A percentile compares a stretch with the other conserved stretches of the same genome.
Conservation (phyloP, 2,888 invertebrate species). For the Lissocephala sabroskyi region DNA sequence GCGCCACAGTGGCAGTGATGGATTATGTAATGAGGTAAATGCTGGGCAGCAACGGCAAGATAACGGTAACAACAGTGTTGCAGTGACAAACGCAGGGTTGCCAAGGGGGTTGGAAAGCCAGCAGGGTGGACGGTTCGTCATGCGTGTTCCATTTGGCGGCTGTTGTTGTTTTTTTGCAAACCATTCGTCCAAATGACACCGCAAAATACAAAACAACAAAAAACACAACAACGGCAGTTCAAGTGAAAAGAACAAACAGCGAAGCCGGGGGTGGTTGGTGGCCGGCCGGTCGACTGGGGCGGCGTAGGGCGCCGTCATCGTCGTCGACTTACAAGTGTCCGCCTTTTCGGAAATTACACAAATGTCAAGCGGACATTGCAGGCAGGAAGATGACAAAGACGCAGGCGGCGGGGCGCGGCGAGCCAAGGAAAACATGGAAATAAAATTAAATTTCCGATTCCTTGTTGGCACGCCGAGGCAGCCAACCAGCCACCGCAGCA, state of each 20-base stretch:
- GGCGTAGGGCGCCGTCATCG: neutral
- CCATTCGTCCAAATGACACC: slow-evolving; percentile 54
- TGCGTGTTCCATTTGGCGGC: slow-evolving; percentile 26
- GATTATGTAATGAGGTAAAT: slow-evolving; percentile 31
- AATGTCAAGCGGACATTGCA: slow-evolving; percentile 26
- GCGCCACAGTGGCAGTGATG: too few species aligned
- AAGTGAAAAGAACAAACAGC: neutral
- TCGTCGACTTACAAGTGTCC: slow-evolving; percentile 5
- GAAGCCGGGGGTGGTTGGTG: neutral
- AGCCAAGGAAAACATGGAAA: slow-evolving; percentile 56
- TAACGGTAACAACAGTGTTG: too few species aligned
- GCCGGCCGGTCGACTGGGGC: neutral
- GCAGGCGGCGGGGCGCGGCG: slow-evolving; percentile 12
- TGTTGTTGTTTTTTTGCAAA: slow-evolving; percentile 59
- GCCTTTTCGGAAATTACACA: slow-evolving; percentile 20
- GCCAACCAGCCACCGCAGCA: slow-evolving; percentile 1
- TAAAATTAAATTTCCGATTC: slow-evolving; percentile 64
- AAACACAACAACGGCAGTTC: slow-evolving; percentile 1
- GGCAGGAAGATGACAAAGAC: slow-evolving; percentile 17
- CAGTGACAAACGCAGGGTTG: slow-evolving; percentile 11
- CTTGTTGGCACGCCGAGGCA: slow-evolving; percentile 12
- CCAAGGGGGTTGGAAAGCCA: slow-evolving; percentile 35
- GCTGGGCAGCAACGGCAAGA: slow-evolving; percentile 32
- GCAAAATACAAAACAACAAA: slow-evolving; percentile 49
- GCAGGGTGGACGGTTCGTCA: slow-evolving; percentile 24